These are phyloP conservation scores for Temnothorax curvispinosus DNA, from an alignment of 1,140 invertebrate species.

Conservation along the genomic window DNA sequence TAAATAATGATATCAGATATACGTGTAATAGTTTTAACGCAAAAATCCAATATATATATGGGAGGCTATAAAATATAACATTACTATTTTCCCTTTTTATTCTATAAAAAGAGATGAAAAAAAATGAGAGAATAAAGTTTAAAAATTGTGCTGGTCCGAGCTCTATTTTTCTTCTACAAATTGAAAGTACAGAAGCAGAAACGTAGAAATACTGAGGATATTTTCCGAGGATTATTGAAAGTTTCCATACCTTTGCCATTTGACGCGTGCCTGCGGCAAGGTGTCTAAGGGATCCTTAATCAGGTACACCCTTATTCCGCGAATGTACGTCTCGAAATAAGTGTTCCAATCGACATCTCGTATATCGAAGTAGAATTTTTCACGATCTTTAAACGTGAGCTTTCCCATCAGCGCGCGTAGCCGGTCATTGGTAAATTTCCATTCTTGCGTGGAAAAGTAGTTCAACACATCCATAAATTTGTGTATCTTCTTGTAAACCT, in stretches of 20 bases:
- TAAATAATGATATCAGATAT: not conserved
- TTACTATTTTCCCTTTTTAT: too few relatives aligned
- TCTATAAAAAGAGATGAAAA: too few relatives aligned
- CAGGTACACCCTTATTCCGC: slow-evolving; percentile 87
- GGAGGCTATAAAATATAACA: not conserved
- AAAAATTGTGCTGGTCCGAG: not conserved
- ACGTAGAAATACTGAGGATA: not conserved
- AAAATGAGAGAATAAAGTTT: not conserved
- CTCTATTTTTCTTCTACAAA: not conserved
- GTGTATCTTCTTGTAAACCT: slow-evolving; percentile 90
- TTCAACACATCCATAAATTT: slow-evolving; percentile 89
- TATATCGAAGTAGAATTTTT: slow-evolving; percentile 90
- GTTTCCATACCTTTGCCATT: slow-evolving; percentile 84
- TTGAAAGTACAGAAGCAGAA: not conserved
- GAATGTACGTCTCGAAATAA: slow-evolving; percentile 87
- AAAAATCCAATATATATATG: not conserved
- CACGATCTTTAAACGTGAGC: slow-evolving; percentile 88
- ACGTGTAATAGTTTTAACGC: not conserved
- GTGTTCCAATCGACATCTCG: slow-evolving; percentile 87
- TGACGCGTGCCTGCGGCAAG: slow-evolving; percentile 85
- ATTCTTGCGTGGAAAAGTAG: slow-evolving; percentile 91
- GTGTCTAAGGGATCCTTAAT: slow-evolving; percentile 88
- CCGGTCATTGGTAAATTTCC: slow-evolving; percentile 89
- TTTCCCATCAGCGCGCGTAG: slow-evolving; percentile 87
- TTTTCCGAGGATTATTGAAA: not conserved